Evolutionary conservation across 2,113 vertebrate genomes (phyloP).

Genomic region (Eulacestoma nigropectus): DNA sequence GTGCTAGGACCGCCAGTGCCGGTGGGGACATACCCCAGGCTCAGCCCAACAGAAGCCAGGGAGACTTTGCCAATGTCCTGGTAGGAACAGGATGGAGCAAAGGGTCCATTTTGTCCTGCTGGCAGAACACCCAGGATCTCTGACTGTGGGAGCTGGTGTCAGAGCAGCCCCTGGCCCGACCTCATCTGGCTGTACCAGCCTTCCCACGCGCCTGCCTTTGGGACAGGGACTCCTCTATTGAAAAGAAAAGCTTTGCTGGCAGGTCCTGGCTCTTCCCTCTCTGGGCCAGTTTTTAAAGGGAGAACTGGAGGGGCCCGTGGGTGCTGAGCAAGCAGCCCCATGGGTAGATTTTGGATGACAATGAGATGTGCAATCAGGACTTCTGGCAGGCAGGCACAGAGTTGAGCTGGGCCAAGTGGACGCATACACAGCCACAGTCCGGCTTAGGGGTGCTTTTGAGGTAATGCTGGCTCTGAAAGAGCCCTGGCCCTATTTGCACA

Average conservation of each 20-base stretch:
- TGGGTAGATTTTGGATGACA: not conserved
- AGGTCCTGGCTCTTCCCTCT: not conserved
- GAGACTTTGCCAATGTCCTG: not conserved
- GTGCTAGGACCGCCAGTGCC: rapidly evolving
- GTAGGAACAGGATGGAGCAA: not conserved
- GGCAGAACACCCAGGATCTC: not conserved
- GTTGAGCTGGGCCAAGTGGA: not conserved
- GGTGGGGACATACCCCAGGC: rapidly evolving
- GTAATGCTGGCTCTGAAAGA: not conserved
- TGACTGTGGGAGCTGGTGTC: not conserved
- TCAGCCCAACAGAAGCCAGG: not conserved
- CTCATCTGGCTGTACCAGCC: constrained; percentile 7
- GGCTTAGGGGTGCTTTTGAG: not conserved
- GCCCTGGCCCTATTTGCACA: not conserved
- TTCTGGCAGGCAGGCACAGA: not conserved
- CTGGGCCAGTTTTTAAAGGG: not conserved
- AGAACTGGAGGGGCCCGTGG: not conserved
- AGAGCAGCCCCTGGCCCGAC: not conserved
- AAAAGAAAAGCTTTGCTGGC: not conserved
- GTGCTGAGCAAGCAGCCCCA: not conserved
- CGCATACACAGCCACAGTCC: rapidly evolving
- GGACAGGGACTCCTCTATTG: not conserved
- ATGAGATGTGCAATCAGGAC: not conserved
- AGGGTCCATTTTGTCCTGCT: not conserved
- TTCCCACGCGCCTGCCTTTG: not conserved